A percentile compares a stretch with the other conserved stretches of the same genome.
These are phyloP conservation scores for Neogobius melanostomus DNA, from an alignment of 2,113 vertebrate species.

Conservation along the genomic window DNA sequence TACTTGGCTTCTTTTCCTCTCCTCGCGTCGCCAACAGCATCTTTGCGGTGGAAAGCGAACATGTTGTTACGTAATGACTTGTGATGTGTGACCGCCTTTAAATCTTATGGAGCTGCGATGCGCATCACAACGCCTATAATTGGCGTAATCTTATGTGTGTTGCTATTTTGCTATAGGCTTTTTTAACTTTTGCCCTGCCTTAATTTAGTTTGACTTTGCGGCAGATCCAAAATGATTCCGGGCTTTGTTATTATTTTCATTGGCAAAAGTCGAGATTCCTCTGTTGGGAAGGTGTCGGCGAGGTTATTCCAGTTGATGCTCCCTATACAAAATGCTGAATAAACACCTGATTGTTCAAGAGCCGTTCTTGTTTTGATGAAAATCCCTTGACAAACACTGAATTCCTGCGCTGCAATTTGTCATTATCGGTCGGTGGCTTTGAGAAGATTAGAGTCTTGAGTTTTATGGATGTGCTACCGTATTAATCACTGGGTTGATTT, in stretches of 20 bases:
- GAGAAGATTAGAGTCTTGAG: conserved; percentile 17
- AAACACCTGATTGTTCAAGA: conserved; percentile 34
- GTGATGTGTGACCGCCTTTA: conserved; percentile 20
- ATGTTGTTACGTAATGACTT: conserved; percentile 26
- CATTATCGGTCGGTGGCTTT: conserved; percentile 31
- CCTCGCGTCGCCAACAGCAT: conserved; percentile 17
- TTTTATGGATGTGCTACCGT: conserved; percentile 40
- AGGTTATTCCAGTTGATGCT: conserved; percentile 32
- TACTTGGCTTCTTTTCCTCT: conserved; percentile 12
- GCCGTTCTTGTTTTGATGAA: conserved; percentile 48
- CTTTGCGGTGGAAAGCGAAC: conserved; percentile 22
- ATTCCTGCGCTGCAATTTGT: conserved; percentile 34
- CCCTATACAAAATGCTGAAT: conserved; percentile 29
- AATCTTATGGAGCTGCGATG: conserved; percentile 13
- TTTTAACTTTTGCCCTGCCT: conserved; percentile 33
- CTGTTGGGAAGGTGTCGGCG: conserved; percentile 7
- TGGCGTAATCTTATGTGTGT: conserved; percentile 26
- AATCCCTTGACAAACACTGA: conserved; percentile 47
- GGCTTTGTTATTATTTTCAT: conserved; percentile 42
- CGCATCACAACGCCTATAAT: conserved; percentile 17
- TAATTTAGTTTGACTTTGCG: conserved; percentile 50
- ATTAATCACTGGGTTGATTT: conserved; percentile 43
- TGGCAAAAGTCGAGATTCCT: conserved; percentile 45
- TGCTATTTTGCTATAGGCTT: conserved; percentile 32
- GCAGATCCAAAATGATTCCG: conserved; percentile 46